These are phyloP conservation scores for Diadegma fenestrale DNA, from an alignment of 2,888 invertebrate species.

Conservation along the genomic window DNA sequence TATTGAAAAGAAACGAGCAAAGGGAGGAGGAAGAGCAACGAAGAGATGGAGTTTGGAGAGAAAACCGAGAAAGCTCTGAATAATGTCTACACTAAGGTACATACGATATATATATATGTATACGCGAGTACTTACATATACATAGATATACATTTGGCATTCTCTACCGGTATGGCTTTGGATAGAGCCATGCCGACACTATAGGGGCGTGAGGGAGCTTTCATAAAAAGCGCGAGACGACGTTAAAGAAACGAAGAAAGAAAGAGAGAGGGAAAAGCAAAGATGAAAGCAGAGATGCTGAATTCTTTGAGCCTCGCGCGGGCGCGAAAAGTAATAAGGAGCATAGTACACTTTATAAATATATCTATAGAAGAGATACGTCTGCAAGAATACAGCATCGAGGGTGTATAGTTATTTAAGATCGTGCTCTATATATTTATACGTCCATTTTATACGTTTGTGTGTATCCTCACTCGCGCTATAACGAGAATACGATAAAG, in stretches of 20 bases:
- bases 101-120: conserved; percentile 13
- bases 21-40: conserved; percentile 34
- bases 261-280: conserved; percentile 20
- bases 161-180: conserved; percentile 41
- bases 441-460: conserved; percentile 25
- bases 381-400: conserved; percentile 8
- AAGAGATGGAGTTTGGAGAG: conserved; percentile 30
- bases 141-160: conserved; percentile 51
- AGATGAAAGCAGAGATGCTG: conserved; percentile 52
- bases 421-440: conserved; percentile 38
- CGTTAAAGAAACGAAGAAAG: conserved; percentile 37
- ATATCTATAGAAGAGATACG: not conserved
- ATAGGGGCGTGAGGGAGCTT: conserved; percentile 33
- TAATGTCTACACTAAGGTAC: conserved; percentile 58
- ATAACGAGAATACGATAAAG: conserved; percentile 40
- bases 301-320: conserved; percentile 60
- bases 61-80: conserved; percentile 65
- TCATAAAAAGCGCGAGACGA: conserved; percentile 51
- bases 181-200: conserved; percentile 49
- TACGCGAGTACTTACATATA: conserved; percentile 6
- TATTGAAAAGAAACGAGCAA: conserved; percentile 65
- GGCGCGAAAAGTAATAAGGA: conserved; percentile 65
- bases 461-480: conserved; percentile 7
- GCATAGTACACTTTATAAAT: conserved; percentile 20
- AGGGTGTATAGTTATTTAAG: conserved; percentile 46